phyloP scores from a whole-genome alignment of 2,113 vertebrate species.

The Phaetusa simplex region DNA sequence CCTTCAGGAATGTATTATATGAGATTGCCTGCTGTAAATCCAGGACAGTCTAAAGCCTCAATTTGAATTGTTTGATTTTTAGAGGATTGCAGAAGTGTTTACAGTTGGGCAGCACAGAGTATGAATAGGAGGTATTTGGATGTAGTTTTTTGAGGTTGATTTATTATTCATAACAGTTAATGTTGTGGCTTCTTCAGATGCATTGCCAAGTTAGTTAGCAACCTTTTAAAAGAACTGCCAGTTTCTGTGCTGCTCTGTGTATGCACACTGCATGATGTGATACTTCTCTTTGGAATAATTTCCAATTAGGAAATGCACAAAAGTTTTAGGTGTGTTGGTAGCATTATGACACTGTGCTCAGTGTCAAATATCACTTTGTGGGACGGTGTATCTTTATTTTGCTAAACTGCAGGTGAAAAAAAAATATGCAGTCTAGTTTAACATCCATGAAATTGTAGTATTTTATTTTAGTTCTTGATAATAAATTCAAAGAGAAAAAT shows the following conservation, averaged over 20 bases:
- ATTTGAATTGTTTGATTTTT: background rate
- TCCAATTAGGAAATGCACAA: conserved; percentile 28
- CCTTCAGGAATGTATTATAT: background rate
- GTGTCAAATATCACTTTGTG: conserved; percentile 10
- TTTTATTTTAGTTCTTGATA: conserved; percentile 21
- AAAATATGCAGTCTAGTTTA: background rate
- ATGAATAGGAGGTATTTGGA: background rate
- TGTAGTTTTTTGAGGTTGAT: background rate
- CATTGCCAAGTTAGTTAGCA: background rate
- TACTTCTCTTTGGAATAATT: background rate
- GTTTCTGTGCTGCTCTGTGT: background rate
- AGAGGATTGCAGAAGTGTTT: background rate
- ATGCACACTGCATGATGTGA: background rate
- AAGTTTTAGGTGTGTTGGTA: conserved; percentile 20
- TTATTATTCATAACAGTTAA: background rate
- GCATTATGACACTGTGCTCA: background rate
- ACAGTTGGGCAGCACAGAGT: background rate
- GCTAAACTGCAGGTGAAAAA: conserved; percentile 14
- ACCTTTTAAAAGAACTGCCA: background rate
- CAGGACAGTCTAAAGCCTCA: background rate
- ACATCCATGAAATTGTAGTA: conserved; percentile 1
- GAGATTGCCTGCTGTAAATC: conserved; percentile 3
- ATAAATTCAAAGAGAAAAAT: conserved; percentile 9
- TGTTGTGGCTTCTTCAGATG: background rate
- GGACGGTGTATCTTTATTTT: conserved; percentile 21